These are phyloP conservation scores for Mylabris phalerata DNA, from an alignment of 1,140 invertebrate genomes.

Conservation along the genomic window DNA sequence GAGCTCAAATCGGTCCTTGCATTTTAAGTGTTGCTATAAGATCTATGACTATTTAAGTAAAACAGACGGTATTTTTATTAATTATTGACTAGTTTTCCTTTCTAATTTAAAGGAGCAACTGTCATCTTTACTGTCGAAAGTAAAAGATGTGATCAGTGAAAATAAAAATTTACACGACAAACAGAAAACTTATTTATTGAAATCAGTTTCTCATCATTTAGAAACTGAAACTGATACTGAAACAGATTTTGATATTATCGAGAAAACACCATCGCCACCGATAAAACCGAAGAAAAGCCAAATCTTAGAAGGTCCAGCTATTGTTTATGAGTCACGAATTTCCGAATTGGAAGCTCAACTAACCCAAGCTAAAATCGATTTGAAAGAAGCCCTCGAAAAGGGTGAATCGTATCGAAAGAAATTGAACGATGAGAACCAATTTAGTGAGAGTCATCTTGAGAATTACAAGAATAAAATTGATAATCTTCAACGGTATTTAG, in stretches of 20 bases:
- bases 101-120: conserved; percentile 53
- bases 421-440: conserved; percentile 45
- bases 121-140: conserved; percentile 65
- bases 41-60: too few relatives aligned
- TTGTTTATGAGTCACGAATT: conserved; percentile 73
- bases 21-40: too few relatives aligned
- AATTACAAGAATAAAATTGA: conserved; percentile 61
- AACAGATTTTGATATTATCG: conserved; percentile 28
- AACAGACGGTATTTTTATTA: background rate
- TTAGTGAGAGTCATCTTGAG: conserved; percentile 46
- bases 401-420: conserved; percentile 34
- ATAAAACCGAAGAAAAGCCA: conserved; percentile 41
- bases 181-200: conserved; percentile 56
- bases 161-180: conserved; percentile 71
- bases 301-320: conserved; percentile 55
- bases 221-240: conserved; percentile 45
- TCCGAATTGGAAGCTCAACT: conserved; percentile 76
- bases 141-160: conserved; percentile 73
- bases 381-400: conserved; percentile 61
- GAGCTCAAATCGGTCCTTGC: too few relatives aligned
- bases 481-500: conserved; percentile 51
- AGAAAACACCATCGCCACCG: conserved; percentile 24
- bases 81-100: background rate
- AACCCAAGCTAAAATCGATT: conserved; percentile 65
- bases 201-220: conserved; percentile 47